Base-by-base conservation (phyloP, 2,113 vertebrate genomes). In the Ceuthmochares aereus region DNA sequence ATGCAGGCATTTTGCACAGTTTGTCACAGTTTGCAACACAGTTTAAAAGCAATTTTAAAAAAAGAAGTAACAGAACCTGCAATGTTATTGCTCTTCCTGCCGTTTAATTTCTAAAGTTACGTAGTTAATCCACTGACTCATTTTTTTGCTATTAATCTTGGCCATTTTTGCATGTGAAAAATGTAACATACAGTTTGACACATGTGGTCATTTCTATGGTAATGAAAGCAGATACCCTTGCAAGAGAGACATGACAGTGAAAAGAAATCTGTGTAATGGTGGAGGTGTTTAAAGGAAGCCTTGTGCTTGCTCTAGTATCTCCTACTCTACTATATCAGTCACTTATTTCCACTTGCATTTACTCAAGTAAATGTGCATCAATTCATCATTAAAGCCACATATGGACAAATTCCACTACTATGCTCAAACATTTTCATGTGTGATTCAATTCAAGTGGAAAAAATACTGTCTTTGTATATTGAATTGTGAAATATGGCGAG, bases 111-210 rank as follows among this genome's bases (percentile, higher is more conserved):
- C 76, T 93, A 69, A 82, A 96, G 95, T 55, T 90, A 76, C 55
- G 60, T 55, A 45, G 67, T 95, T 51, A 87, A 90, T 90, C 82
- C 47, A 95, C 36, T 91, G 87, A 70, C 27, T 68, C 18, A 17
- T 64, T 72, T 94, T 94, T 90, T 90, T 89, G 9, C 22, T 79
- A 67, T 83, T 92, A 85, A 88, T 88, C 25, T 84, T 90, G 64
- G 36, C 42, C 47, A 87, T 87, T 95, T 93, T 34, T 94, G 68
- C 40, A 87, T 83, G 88, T 95, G n/a, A 94, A 69, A 93, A 94
- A 79, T 30, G 34, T 63, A 80, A 30, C 86, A 92, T 45, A 96
- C 76, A 94, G 80, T 85, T 91, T 83, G 56, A 79, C 81, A 91
- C 63, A 62, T 56, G 66, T 42, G 26, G 49, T 63, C 89, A 56